Evolutionary conservation across 1,140 invertebrate genomes (phyloP), one percentile per base, ranked within the genome.

Genomic region (Trichogramma pretiosum): DNA sequence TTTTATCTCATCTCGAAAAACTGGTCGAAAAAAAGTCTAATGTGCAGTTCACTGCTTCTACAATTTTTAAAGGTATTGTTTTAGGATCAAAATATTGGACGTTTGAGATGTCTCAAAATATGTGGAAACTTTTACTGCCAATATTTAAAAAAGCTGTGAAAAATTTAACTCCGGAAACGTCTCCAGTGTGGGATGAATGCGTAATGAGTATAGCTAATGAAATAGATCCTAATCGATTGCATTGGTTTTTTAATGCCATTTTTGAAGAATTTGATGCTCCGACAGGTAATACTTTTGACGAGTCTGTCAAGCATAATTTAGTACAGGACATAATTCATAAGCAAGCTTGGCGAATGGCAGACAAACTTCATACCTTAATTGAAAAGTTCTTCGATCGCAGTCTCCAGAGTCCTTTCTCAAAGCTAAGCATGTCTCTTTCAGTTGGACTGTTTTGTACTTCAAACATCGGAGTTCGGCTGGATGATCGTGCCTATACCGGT

Each of bases 51-150:
- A 89, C 88, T 71, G 89, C 85, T 1, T 77, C 88, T 2, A 92
- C 95, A 68, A 78, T 95, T 3, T 73, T 89, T 2, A 75, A 82
- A 5, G 83, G 87, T 5, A 59, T 91, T 0, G 74, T 94, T 13
- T 65, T 79, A 7, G 90, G 88, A 0, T 77, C 82, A 1, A 89
- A 92, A 59, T 83, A 92, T 61, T 94, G 89, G 90, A 70, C 78
- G 2, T 87, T 77, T 54, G 62, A 77, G 0, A 81, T 83, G 71
- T 76, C 77, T 0, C 50, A 68, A n/a, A 63, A 73, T 9, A 52
- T 88, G 53, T 82, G 80, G 77, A 55, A 70, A 3, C 65, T 67
- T 48, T 38, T 85, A 0, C 58, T 72, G 22, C 84, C 84, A 1
- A 54, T 88, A 10, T 61, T 88, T 18, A 38, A 22, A 10, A 1